Evolutionary conservation across 2,888 invertebrate genomes (phyloP), one percentile per base, ranked within the genome.

Genomic region (Hemaris fuciformis): DNA sequence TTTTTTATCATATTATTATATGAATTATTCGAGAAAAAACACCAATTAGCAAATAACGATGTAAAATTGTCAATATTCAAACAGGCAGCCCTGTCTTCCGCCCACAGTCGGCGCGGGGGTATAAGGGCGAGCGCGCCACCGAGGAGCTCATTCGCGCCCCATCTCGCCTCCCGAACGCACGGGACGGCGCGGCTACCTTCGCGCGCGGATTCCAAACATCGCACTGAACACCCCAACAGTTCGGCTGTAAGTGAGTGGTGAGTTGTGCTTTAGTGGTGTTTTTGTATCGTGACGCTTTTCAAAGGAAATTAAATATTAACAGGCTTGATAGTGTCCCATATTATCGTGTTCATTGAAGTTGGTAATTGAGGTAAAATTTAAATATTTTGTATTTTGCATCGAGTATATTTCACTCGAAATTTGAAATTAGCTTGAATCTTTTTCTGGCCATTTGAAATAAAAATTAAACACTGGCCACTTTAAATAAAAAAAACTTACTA

Each of bases 251-350:
- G 53, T 53, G 53, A 31, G 10, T 31, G 53, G 53, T 53, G 53
- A 53, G 53, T 48, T 18, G 31, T 53, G 53, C 18, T 27, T 48
- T 53, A 53, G 53, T 53, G 53, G 53, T 53, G 53, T 53, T 31
- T 15, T 48, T 31, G 10, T 46, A 53, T 27, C 18, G 53, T 48
- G 27, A 4, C n/a, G n/a, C n/a, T n/a, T n/a, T n/a, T n/a, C n/a
- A n/a, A n/a, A n/a, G n/a, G n/a, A n/a, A n/a, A n/a, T n/a, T n/a
- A n/a, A n/a, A n/a, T n/a, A n/a, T n/a, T n/a, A n/a, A n/a, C n/a
- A n/a, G n/a, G n/a, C n/a, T n/a, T n/a, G n/a, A n/a, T n/a, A n/a
- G n/a, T n/a, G n/a, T n/a, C n/a, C n/a, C n/a, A n/a, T n/a, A n/a
- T n/a, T n/a, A n/a, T n/a, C n/a, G n/a, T n/a, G n/a, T n/a, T n/a